Base-by-base conservation (phyloP, 2,888 invertebrate species). In the Buathra laborator region DNA sequence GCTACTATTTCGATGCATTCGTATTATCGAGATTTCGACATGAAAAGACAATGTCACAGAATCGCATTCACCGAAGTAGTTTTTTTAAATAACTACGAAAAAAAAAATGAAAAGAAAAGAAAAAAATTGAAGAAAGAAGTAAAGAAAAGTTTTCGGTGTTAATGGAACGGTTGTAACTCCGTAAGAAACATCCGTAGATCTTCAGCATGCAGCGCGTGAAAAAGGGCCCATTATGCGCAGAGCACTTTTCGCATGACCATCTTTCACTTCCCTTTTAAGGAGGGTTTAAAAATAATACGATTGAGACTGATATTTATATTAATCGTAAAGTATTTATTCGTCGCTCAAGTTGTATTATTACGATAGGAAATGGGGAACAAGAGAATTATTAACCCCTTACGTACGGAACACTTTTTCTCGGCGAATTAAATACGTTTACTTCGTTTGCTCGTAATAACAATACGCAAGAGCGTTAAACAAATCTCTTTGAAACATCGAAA, bases 271-370 rank as follows among this genome's bases (percentile, higher is more conserved):
- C 92, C 90, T 91, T 92, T 92, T 85, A 91, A 88, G 89, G 92
- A 92, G 92, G 92, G 92, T 92, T 87, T 89, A 90, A 91, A 80
- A 74, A 85, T 85, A 76, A 89, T 84, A 86, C 86, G 87, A 88
- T 87, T 91, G 91, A 93, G 92, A 93, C 92, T 93, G 93, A 92
- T 91, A 91, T 91, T 90, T 90, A 90, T 90, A 90, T 88, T 90
- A 90, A 90, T 91, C 90, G 88, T 90, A 88, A 91, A 90, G 86
- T 90, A 89, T 88, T 86, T 89, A 90, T 90, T 89, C 89, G 87
- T 90, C 90, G 81, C 81, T 87, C 86, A 86, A 83, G 44, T 37
- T 37, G 37, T 46, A 59, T 75, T 44, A 43, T 48, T 3, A 71
- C 46, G n/a, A 19, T n/a, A 24, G 24, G 24, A 24, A 24, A 24